Conservation (phyloP, 2,888 invertebrate genomes). For the Drosophila koepferae region DNA sequence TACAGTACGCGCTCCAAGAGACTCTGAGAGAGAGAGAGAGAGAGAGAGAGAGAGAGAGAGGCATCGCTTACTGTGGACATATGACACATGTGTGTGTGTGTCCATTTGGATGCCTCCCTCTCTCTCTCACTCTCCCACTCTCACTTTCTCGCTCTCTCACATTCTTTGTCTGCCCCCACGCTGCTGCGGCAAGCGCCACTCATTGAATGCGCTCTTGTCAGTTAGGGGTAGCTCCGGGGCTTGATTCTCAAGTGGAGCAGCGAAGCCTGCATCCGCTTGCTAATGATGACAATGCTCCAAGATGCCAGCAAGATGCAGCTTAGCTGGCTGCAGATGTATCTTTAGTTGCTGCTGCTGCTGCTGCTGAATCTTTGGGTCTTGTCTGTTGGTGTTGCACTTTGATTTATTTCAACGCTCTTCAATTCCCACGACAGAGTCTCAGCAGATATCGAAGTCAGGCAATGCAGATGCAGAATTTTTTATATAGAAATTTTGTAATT, state of each 20-base stretch:
- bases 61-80: slow-evolving; percentile 23
- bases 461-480: slow-evolving; percentile 40
- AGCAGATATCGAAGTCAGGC: slow-evolving; percentile 44
- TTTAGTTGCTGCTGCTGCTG: slow-evolving; percentile 11
- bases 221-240: slow-evolving; percentile 26
- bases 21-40: not conserved
- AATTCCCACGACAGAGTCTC: slow-evolving; percentile 70
- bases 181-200: slow-evolving; percentile 2
- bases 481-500: slow-evolving; percentile 21
- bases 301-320: slow-evolving; percentile 33
- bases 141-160: too few species aligned
- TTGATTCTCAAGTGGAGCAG: slow-evolving; percentile 59
- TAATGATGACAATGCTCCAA: slow-evolving; percentile 66
- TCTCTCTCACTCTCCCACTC: not conserved
- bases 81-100: slow-evolving; percentile 53
- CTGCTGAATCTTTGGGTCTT: slow-evolving; percentile 10
- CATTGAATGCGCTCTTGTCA: slow-evolving; percentile 24
- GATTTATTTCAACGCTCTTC: slow-evolving; percentile 72
- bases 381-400: slow-evolving; percentile 61
- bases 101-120: slow-evolving; percentile 51
- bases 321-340: slow-evolving; percentile 17
- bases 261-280: slow-evolving; percentile 78
- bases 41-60: not conserved
- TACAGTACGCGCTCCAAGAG: slow-evolving; percentile 20
- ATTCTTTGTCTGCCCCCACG: not conserved